Evolutionary conservation across 2,797 vertebrate genomes (phyloP).

Genomic region (Phalanger gymnotis): DNA sequence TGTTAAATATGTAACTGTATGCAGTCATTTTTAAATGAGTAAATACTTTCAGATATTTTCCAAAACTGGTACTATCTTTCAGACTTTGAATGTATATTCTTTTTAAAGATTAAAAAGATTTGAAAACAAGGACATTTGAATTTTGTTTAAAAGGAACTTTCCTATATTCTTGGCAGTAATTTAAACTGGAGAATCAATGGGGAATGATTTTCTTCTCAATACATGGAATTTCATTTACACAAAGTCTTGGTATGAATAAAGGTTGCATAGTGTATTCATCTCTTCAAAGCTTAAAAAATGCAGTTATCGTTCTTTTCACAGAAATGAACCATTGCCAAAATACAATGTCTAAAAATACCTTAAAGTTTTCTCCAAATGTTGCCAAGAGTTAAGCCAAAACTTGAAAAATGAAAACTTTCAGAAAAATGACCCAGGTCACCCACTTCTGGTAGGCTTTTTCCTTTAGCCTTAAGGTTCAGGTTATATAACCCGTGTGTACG

Average conservation of each 20-base stretch:
- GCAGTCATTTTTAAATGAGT: background rate
- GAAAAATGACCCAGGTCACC: constrained; percentile 1
- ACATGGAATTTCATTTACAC: background rate
- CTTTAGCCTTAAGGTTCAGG: constrained; percentile 26
- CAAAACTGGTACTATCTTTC: background rate
- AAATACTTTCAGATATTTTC: constrained; percentile 34
- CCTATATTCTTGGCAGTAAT: background rate
- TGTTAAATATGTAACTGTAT: constrained; percentile 9
- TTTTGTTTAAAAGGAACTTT: background rate
- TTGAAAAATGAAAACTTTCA: constrained; percentile 6
- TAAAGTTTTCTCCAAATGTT: constrained; percentile 38
- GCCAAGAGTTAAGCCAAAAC: constrained; percentile 51
- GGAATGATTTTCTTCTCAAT: background rate
- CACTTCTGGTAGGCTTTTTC: background rate
- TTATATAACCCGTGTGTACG: background rate
- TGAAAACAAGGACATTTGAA: background rate
- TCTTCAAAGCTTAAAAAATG: constrained; percentile 57
- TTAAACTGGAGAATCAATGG: background rate
- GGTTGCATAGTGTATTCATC: constrained; percentile 11
- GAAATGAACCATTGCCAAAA: constrained; percentile 48
- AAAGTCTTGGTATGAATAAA: background rate
- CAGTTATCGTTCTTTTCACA: constrained; percentile 52
- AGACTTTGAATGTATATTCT: background rate
- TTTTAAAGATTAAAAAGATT: constrained; percentile 10
- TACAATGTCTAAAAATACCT: constrained; percentile 58